Evolutionary conservation across 1,140 invertebrate species (phyloP).

Genomic region (Geopemphigus sp.): DNA sequence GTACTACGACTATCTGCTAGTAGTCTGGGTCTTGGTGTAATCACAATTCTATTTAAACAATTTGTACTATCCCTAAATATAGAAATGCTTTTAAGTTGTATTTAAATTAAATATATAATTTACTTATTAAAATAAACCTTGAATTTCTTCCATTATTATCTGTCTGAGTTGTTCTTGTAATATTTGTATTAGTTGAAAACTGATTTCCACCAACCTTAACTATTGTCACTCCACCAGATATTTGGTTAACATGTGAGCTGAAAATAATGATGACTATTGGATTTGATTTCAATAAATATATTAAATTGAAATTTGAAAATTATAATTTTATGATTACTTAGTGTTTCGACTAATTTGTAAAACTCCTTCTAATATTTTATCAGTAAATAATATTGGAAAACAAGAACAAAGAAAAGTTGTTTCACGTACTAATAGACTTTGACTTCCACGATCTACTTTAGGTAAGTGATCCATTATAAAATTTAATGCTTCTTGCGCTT

Average conservation of each 20-base stretch:
- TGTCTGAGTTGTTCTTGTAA: constrained; percentile 44
- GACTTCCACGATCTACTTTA: constrained; percentile 67
- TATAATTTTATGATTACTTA: constrained; percentile 8
- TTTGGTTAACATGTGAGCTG: constrained; percentile 64
- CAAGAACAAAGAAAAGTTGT: constrained; percentile 73
- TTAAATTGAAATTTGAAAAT: not conserved
- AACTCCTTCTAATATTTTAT: constrained; percentile 72
- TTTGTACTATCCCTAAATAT: not conserved
- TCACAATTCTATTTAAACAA: constrained; percentile 52
- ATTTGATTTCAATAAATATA: not conserved
- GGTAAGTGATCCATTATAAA: constrained; percentile 74
- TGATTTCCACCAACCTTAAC: constrained; percentile 66
- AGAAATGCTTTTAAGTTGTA: not conserved
- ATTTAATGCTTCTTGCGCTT: constrained; percentile 73
- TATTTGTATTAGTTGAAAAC: constrained; percentile 32
- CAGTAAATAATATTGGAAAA: constrained; percentile 73
- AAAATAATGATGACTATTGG: not conserved
- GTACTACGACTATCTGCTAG: constrained; percentile 68
- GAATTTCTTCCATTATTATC: constrained; percentile 34
- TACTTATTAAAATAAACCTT: constrained; percentile 1
- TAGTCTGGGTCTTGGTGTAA: constrained; percentile 52
- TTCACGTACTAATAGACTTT: constrained; percentile 71
- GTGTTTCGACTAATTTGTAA: constrained; percentile 62
- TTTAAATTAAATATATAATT: not conserved
- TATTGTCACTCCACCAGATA: constrained; percentile 70